Conservation (phyloP, 1,140 invertebrate species). For the Stegodyphus dumicola region DNA sequence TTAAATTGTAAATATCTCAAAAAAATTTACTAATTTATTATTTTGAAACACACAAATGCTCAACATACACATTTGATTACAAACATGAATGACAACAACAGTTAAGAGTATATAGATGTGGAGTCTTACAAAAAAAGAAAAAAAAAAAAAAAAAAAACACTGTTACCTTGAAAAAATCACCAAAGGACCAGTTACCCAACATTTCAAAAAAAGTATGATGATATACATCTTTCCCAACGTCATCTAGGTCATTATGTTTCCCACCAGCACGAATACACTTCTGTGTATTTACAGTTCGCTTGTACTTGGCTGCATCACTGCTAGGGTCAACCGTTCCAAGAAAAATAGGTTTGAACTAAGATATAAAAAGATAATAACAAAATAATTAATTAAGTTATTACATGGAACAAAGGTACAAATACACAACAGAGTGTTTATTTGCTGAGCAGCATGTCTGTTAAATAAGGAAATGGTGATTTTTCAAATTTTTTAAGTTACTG, state of each 20-base stretch:
- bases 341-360: constrained; percentile 97
- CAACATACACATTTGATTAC: too few species aligned
- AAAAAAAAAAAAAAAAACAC: too few species aligned
- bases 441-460: too few species aligned
- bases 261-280: constrained; percentile 99
- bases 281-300: constrained; percentile 82
- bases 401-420: background rate
- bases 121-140: too few species aligned
- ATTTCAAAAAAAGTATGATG: constrained; percentile 99
- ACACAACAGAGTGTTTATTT: too few species aligned
- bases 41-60: too few species aligned
- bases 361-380: constrained; percentile 46
- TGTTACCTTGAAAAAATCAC: constrained; percentile 95
- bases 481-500: too few species aligned
- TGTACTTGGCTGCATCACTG: constrained; percentile 84
- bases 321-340: constrained; percentile 95
- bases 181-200: constrained; percentile 99
- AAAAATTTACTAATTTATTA: too few species aligned
- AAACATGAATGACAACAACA: too few species aligned
- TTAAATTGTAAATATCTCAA: too few species aligned
- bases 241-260: constrained; percentile 99
- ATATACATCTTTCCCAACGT: constrained; percentile 99
- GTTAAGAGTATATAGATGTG: too few species aligned
- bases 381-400: background rate
- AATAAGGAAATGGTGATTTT: too few species aligned